Conservation (phyloP, 2,888 invertebrate species). For the Drosophila niveifrons region DNA sequence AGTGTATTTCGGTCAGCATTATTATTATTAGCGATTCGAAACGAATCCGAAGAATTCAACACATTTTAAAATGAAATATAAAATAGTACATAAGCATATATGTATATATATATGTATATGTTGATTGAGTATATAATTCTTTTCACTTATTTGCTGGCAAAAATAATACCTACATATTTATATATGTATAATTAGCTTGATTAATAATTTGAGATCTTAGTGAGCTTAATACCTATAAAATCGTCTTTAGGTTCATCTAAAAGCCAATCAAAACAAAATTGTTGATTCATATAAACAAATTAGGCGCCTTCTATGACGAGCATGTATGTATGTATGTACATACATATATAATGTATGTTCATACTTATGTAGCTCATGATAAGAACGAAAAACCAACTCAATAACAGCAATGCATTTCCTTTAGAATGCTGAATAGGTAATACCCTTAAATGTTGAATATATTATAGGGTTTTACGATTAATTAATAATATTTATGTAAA, state of each 20-base stretch:
- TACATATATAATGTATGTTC: no score
- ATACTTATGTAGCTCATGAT: not conserved
- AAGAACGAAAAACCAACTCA: slow-evolving; percentile 5
- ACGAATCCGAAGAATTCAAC: not conserved
- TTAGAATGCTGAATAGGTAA: not conserved
- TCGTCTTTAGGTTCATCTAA: not conserved
- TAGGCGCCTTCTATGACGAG: slow-evolving; percentile 1
- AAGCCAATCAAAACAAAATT: slow-evolving; percentile 19
- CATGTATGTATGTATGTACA: no score
- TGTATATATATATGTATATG: no score
- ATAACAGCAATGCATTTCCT: not conserved
- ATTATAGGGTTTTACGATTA: no score
- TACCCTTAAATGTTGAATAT: not conserved
- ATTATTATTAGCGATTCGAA: not conserved
- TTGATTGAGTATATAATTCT: no score
- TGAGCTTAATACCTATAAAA: not conserved
- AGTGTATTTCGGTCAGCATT: not conserved
- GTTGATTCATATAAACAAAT: slow-evolving; percentile 41
- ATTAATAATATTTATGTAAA: no score
- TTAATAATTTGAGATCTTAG: not conserved
- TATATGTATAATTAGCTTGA: not conserved
- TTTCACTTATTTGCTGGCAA: not conserved
- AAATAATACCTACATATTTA: not conserved
- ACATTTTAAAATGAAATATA: not conserved
- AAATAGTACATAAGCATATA: not conserved